phyloP scores from a whole-genome alignment of 2,888 invertebrate genomes.

The Heteromyza rotundicornis region DNA sequence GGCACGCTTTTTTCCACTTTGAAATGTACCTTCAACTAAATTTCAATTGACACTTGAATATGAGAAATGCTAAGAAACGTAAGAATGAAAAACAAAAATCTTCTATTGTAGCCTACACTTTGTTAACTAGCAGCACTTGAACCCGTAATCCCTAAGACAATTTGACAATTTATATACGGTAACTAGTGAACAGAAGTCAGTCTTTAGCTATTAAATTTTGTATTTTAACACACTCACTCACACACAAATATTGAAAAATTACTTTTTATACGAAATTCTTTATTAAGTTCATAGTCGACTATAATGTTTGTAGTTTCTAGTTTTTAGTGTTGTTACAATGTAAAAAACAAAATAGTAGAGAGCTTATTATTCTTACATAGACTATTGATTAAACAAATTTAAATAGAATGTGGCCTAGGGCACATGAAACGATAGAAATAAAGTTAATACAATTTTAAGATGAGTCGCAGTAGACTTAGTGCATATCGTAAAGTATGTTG shows the following conservation, averaged over 20 bases:
- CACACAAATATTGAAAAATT: no score
- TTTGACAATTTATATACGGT: no score
- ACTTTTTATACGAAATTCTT: conserved; percentile 16
- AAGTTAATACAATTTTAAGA: conserved; percentile 12
- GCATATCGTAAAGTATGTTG: no score
- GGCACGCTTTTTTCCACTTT: conserved; percentile 5
- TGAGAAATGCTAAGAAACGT: not conserved
- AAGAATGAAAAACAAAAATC: not conserved
- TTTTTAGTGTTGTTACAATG: conserved; percentile 37
- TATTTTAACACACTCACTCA: not conserved
- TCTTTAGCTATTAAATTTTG: not conserved
- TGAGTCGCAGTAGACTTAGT: no score
- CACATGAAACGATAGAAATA: conserved; percentile 21
- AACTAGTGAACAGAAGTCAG: no score
- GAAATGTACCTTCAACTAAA: conserved; percentile 19
- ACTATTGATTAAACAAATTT: conserved; percentile 27
- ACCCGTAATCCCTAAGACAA: no score
- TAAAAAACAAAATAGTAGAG: conserved; percentile 47
- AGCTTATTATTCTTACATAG: conserved; percentile 41
- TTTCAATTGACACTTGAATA: no score
- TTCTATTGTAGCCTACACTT: conserved; percentile 8
- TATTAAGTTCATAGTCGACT: not conserved
- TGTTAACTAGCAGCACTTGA: conserved; percentile 16
- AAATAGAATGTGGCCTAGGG: not conserved
- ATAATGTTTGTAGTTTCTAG: no score